These are phyloP conservation scores for Acrobeloides nanus DNA, from an alignment of 2,888 invertebrate species.

Conservation along the genomic window DNA sequence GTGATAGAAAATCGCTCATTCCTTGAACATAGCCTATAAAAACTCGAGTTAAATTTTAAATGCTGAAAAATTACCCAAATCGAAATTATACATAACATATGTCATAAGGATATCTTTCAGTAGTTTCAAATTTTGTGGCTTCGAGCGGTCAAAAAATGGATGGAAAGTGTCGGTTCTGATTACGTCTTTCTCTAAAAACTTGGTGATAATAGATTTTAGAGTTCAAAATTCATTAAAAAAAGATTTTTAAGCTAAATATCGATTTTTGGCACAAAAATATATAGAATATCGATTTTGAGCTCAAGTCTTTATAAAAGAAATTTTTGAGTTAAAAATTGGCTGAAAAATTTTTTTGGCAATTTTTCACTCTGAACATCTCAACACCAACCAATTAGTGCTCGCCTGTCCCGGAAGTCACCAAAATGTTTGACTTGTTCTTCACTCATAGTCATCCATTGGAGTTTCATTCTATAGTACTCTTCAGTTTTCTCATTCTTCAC, in stretches of 20 bases:
- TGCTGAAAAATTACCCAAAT: slow-evolving; percentile 68
- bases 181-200: slow-evolving; percentile 81
- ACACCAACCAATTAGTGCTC: slow-evolving; percentile 74
- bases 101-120: slow-evolving; percentile 91
- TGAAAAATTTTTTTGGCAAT: background rate
- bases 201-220: too few relatives aligned
- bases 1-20: slow-evolving; percentile 93
- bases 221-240: too few relatives aligned
- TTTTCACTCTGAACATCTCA: background rate
- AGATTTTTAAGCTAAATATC: too few relatives aligned
- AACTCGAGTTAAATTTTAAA: slow-evolving; percentile 6
- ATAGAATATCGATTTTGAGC: background rate
- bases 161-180: slow-evolving; percentile 85
- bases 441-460: slow-evolving; percentile 87
- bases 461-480: slow-evolving; percentile 65
- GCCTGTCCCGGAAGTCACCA: slow-evolving; percentile 77
- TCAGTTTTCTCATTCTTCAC: slow-evolving; percentile 63
- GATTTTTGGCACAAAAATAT: background rate
- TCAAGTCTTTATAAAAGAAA: background rate
- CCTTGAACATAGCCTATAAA: slow-evolving; percentile 69
- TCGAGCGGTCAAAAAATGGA: slow-evolving; percentile 70
- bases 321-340: background rate
- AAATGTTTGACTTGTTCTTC: slow-evolving; percentile 79
- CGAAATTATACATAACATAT: slow-evolving; percentile 97
- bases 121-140: slow-evolving; percentile 66